A percentile compares a stretch with the other conserved stretches of the same genome.
Conservation (phyloP, 2,888 invertebrate species). For the Hirtodrosophila trivittata region DNA sequence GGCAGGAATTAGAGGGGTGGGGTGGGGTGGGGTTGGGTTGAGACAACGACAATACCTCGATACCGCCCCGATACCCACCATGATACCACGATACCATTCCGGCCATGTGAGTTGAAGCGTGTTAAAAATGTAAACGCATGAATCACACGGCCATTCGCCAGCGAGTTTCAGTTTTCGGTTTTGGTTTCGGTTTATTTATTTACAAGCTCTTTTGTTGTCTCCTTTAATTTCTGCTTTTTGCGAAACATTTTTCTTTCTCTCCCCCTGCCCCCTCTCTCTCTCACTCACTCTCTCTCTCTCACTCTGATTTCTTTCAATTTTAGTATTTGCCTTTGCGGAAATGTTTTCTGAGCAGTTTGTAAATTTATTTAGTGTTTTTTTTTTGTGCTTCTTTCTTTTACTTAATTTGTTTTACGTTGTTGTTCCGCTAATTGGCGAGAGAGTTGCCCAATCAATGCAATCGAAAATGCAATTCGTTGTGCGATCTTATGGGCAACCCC, state of each 20-base stretch:
- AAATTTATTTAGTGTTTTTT: no score
- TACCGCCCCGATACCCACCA: neutral
- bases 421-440: conserved; percentile 63
- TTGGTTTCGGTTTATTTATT: conserved; percentile 44
- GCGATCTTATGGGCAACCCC: no score
- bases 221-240: conserved; percentile 11
- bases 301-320: conserved; percentile 11
- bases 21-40: neutral
- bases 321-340: conserved; percentile 61
- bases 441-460: neutral
- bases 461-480: no score
- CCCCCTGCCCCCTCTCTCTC: neutral
- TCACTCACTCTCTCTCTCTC: neutral
- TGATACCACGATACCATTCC: neutral
- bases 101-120: conserved; percentile 70
- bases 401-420: conserved; percentile 48
- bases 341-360: conserved; percentile 50
- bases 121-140: conserved; percentile 68
- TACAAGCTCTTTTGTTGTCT: conserved; percentile 45
- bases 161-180: conserved; percentile 42
- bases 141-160: conserved; percentile 60
- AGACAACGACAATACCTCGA: conserved; percentile 5
- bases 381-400: no score
- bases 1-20: neutral
- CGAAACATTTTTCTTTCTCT: neutral